A percentile compares a stretch with the other conserved stretches of the same genome.
These are phyloP conservation scores for Montipora efflorescens DNA, from an alignment of 64 coral and sea anemone species.

Conservation along the genomic window DNA sequence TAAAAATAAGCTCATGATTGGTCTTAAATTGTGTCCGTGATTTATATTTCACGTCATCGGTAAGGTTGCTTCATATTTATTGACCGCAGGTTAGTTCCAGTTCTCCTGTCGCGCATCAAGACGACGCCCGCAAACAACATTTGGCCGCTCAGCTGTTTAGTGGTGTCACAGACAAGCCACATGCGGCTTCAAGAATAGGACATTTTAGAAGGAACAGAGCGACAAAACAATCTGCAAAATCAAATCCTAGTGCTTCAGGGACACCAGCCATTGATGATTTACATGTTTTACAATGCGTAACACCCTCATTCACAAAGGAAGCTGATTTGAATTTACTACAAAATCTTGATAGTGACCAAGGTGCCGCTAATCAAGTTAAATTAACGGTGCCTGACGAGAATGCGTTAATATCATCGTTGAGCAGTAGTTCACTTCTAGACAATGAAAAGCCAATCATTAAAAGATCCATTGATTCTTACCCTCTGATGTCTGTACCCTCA, in stretches of 20 bases:
- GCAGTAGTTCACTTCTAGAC: neutral
- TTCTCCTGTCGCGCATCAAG: conserved; percentile 24
- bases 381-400: neutral
- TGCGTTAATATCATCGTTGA: neutral
- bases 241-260: neutral
- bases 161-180: conserved; percentile 37
- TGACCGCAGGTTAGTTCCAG: conserved; percentile 10
- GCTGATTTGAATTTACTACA: neutral
- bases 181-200: neutral
- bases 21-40: too few relatives aligned
- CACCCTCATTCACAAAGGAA: neutral
- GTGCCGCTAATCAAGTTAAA: neutral
- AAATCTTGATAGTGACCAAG: neutral
- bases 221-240: neutral
- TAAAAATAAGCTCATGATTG: too few relatives aligned
- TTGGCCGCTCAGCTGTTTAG: conserved; percentile 61
- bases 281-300: neutral
- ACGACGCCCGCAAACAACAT: conserved; percentile 42
- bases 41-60: neutral
- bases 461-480: neutral
- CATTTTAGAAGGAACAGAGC: neutral
- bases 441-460: neutral
- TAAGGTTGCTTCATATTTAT: neutral
- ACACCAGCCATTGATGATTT: neutral
- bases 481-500: neutral